Evolutionary conservation across 2,113 vertebrate species (phyloP).

Genomic region (Melanostigma gelatinosum): DNA sequence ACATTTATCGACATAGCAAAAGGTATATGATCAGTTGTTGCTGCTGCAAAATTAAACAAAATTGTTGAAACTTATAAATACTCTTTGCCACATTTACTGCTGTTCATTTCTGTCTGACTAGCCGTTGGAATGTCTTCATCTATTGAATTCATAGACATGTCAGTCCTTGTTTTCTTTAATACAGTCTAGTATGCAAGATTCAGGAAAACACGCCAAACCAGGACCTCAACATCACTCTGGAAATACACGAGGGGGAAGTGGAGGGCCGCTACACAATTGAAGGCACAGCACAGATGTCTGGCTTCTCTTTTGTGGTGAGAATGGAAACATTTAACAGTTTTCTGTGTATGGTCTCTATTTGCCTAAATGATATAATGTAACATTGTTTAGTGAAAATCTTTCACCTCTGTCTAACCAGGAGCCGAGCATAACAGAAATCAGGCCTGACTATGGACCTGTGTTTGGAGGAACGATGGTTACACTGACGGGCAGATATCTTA

Average conservation of each 20-base stretch:
- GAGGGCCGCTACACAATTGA: constrained; percentile 77
- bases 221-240: constrained; percentile 80
- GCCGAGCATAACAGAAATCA: constrained; percentile 83
- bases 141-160: neutral
- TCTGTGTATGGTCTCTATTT: neutral
- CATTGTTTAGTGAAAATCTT: neutral
- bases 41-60: neutral
- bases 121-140: neutral
- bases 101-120: neutral
- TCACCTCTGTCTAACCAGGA: constrained; percentile 76
- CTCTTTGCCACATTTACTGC: neutral
- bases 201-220: constrained; percentile 23
- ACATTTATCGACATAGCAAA: too few relatives aligned
- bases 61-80: neutral
- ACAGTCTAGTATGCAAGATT: constrained; percentile 87
- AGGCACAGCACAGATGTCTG: constrained; percentile 77
- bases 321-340: neutral
- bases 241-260: constrained; percentile 76
- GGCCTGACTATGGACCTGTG: constrained; percentile 86
- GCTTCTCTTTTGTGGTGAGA: constrained; percentile 89
- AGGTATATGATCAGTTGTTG: too few relatives aligned
- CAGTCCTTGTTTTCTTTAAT: constrained; percentile 13
- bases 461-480: constrained; percentile 89
- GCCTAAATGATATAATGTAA: neutral
- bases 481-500: constrained; percentile 85